phyloP scores from a whole-genome alignment of 2,888 invertebrate genomes.

The Camptogramma bilineatum region DNA sequence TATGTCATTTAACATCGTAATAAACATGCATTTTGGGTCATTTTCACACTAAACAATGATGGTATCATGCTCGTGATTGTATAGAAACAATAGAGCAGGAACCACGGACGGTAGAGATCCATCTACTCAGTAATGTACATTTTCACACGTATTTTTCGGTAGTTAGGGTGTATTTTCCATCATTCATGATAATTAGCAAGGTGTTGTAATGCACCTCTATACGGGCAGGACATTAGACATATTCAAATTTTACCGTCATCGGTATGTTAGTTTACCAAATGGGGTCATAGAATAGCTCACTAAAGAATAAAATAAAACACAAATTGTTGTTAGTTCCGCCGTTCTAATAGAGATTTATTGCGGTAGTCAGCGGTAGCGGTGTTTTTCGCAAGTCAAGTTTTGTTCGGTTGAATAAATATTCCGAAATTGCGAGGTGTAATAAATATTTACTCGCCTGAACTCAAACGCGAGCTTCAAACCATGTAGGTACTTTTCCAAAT shows the following conservation, averaged over 20 bases:
- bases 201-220: constrained; percentile 42
- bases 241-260: constrained; percentile 38
- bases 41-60: constrained; percentile 57
- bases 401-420: constrained; percentile 37
- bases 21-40: constrained; percentile 43
- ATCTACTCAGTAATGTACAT: constrained; percentile 13
- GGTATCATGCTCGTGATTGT: constrained; percentile 64
- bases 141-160: constrained; percentile 24
- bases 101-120: constrained; percentile 62
- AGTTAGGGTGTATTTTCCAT: constrained; percentile 24
- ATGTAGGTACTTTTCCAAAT: too few relatives aligned
- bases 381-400: constrained; percentile 39
- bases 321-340: constrained; percentile 31
- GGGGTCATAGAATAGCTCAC: constrained; percentile 29
- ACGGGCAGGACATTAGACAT: constrained; percentile 26
- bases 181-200: constrained; percentile 39
- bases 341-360: constrained; percentile 33
- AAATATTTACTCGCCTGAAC: too few relatives aligned
- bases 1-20: constrained; percentile 41
- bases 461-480: too few relatives aligned
- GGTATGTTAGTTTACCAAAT: constrained; percentile 34
- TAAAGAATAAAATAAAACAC: constrained; percentile 35
- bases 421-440: constrained; percentile 12
- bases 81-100: constrained; percentile 78
- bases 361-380: constrained; percentile 25